These are phyloP conservation scores for Drepana falcataria DNA, from an alignment of 2,888 invertebrate genomes.

Conservation along the genomic window DNA sequence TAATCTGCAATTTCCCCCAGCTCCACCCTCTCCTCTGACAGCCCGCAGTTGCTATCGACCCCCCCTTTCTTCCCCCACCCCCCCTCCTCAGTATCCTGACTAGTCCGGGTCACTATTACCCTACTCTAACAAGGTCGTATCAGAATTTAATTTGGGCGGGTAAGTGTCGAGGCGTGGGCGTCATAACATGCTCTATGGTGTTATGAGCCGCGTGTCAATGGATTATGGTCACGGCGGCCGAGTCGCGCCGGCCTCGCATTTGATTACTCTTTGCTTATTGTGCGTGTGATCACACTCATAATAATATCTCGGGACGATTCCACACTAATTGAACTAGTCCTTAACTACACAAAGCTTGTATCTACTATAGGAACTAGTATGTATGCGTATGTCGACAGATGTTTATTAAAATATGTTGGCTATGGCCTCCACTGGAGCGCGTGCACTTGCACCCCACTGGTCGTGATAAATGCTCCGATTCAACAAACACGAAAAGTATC, in stretches of 20 bases:
- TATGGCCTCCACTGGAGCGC: too few relatives aligned
- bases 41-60: neutral
- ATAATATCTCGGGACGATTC: too few relatives aligned
- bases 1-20: neutral
- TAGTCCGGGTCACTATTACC: neutral
- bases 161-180: neutral
- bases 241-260: neutral
- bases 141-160: neutral
- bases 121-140: neutral
- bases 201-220: neutral
- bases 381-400: too few relatives aligned
- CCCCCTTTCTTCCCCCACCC: neutral
- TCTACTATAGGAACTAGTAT: too few relatives aligned
- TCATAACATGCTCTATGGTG: neutral
- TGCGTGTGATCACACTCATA: neutral
- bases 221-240: neutral
- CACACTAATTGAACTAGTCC: too few relatives aligned
- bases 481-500: too few relatives aligned
- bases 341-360: too few relatives aligned
- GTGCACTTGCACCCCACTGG: too few relatives aligned
- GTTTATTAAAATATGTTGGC: too few relatives aligned
- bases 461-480: too few relatives aligned
- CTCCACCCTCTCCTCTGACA: too few relatives aligned
- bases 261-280: neutral
- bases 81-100: neutral